These are phyloP conservation scores for Limnodromus scolopaceus DNA, from an alignment of 2,797 vertebrate species.

Conservation along the genomic window DNA sequence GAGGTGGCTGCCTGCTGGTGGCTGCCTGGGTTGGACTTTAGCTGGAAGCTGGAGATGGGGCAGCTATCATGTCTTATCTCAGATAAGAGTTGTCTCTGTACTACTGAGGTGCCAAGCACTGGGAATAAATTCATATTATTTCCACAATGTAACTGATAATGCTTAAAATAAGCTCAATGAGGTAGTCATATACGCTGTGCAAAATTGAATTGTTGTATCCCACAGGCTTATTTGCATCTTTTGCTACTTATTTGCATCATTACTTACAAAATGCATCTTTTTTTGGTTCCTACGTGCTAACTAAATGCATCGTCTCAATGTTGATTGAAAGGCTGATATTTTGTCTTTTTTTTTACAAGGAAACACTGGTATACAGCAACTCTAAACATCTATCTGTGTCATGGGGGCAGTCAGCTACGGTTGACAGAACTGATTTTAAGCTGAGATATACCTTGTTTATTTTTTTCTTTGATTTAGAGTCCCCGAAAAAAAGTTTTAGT, in stretches of 20 bases:
- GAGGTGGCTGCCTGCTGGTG: neutral
- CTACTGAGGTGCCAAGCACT: neutral
- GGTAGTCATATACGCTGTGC: neutral
- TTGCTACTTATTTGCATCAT: no score
- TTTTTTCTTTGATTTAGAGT: neutral
- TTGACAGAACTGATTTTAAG: neutral
- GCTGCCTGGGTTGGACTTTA: neutral
- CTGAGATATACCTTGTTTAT: neutral
- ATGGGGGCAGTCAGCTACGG: neutral
- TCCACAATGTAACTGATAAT: neutral
- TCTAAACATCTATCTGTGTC: neutral
- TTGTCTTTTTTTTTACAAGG: neutral
- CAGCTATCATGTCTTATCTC: neutral
- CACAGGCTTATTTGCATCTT: neutral
- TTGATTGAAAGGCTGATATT: neutral
- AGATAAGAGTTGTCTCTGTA: neutral
- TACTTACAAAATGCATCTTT: neutral
- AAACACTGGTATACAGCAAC: neutral
- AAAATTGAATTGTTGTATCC: neutral
- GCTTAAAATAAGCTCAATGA: neutral
- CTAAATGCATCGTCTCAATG: neutral
- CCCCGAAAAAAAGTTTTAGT: neutral
- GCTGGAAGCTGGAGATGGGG: neutral
- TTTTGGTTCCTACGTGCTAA: neutral
- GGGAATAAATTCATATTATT: neutral